Percentiles rank a stretch among this genome's conserved stretches.
phyloP scores from a whole-genome alignment of 2,113 vertebrate species.

The Rallus limicola region DNA sequence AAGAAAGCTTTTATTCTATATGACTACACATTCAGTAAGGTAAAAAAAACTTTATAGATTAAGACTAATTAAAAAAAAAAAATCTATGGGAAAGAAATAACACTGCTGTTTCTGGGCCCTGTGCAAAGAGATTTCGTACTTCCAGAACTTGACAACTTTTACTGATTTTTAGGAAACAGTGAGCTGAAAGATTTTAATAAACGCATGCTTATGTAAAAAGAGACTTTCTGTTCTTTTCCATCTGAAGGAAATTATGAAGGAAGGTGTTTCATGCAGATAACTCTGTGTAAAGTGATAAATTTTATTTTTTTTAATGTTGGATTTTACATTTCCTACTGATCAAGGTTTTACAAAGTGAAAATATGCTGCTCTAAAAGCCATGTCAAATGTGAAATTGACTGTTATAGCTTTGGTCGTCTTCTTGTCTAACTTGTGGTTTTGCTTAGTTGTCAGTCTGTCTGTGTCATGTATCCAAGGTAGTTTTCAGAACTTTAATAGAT shows the following conservation, averaged over 20 bases:
- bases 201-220: constrained; percentile 25
- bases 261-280: not conserved
- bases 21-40: not conserved
- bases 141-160: not conserved
- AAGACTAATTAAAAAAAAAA: not conserved
- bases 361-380: not conserved
- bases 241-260: not conserved
- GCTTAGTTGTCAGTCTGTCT: not conserved
- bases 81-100: not conserved
- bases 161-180: not conserved
- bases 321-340: not conserved
- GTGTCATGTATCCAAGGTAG: not conserved
- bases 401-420: not conserved
- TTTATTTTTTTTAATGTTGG: not conserved
- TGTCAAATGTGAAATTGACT: not conserved
- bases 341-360: not conserved
- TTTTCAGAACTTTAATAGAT: not conserved
- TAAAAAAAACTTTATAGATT: not conserved
- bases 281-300: not conserved
- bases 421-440: not conserved
- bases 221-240: constrained; percentile 17
- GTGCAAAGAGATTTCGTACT: not conserved
- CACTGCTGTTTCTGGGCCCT: not conserved
- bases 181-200: constrained; percentile 61
- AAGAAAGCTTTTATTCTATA: not conserved